Evolutionary conservation across 1,140 invertebrate genomes (phyloP).

Genomic region (Thaumetopoea pityocampa): DNA sequence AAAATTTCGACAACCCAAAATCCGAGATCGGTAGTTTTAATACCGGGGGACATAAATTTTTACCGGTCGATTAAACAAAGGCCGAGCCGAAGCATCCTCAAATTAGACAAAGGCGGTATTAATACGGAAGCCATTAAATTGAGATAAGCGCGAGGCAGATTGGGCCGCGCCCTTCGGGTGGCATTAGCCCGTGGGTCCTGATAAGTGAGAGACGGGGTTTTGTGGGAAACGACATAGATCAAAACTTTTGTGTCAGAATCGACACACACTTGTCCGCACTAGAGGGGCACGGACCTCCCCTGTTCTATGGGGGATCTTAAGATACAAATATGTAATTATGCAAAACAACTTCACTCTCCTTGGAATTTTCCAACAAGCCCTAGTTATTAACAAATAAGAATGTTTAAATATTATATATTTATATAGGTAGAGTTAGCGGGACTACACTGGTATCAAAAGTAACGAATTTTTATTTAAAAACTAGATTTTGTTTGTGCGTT

Average conservation of each 20-base stretch:
- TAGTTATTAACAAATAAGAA: no score
- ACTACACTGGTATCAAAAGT: no score
- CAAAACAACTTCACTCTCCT: no score
- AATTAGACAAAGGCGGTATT: constrained; percentile 74
- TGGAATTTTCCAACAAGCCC: no score
- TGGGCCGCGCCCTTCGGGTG: constrained; percentile 66
- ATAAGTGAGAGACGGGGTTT: constrained; percentile 60
- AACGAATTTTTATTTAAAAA: no score
- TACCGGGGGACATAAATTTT: constrained; percentile 45
- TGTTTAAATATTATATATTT: no score
- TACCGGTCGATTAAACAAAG: constrained; percentile 63
- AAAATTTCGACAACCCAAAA: constrained; percentile 13
- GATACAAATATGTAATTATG: no score
- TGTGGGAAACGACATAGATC: constrained; percentile 41
- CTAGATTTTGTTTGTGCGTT: no score
- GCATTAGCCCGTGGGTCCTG: constrained; percentile 69
- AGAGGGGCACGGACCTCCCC: no score
- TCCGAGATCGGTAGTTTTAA: constrained; percentile 10
- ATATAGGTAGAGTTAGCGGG: no score
- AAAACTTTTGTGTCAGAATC: constrained; percentile 14
- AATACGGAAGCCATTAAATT: constrained; percentile 74
- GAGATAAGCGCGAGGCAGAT: constrained; percentile 72
- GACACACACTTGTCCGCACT: no score
- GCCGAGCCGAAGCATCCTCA: constrained; percentile 47
- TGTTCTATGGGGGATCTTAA: no score